Conservation (phyloP, 2,113 vertebrate genomes). For the Chlamydotis undulata region DNA sequence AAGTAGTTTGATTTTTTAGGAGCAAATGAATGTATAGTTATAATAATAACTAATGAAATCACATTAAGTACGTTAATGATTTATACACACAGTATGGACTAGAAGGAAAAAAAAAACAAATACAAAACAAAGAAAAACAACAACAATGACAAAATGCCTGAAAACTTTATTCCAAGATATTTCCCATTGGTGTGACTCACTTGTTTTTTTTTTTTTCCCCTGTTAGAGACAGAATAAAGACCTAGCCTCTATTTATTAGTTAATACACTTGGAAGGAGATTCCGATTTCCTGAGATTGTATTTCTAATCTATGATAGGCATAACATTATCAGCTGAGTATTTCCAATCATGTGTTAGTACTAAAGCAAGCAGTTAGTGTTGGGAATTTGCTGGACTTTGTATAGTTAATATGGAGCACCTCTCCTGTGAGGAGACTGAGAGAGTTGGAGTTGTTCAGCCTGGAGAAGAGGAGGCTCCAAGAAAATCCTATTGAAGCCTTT, state of each 20-base stretch:
- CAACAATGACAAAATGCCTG: neutral
- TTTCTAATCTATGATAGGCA: neutral
- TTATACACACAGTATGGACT: neutral
- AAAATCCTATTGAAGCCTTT: too few species aligned
- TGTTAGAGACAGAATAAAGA: neutral
- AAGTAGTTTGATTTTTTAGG: neutral
- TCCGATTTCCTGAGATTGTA: neutral
- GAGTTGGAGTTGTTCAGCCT: too few species aligned
- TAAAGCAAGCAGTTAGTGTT: neutral
- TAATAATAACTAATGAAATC: neutral
- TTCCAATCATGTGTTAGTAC: neutral
- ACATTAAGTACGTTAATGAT: neutral
- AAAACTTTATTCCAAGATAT: neutral
- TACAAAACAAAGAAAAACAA: neutral
- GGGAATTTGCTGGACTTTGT: neutral
- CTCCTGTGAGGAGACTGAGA: too few species aligned
- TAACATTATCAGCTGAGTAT: neutral
- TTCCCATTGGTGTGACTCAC: neutral
- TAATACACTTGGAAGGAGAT: neutral
- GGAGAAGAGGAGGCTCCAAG: too few species aligned
- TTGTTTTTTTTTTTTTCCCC: neutral
- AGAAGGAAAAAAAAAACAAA: neutral
- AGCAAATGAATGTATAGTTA: neutral
- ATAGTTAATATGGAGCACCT: neutral
- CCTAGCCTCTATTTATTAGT: neutral